A percentile compares a stretch with the other conserved stretches of the same genome.
Evolutionary conservation across 2,797 vertebrate species (phyloP).

Genomic region (Helicolenus hilgendorfi): DNA sequence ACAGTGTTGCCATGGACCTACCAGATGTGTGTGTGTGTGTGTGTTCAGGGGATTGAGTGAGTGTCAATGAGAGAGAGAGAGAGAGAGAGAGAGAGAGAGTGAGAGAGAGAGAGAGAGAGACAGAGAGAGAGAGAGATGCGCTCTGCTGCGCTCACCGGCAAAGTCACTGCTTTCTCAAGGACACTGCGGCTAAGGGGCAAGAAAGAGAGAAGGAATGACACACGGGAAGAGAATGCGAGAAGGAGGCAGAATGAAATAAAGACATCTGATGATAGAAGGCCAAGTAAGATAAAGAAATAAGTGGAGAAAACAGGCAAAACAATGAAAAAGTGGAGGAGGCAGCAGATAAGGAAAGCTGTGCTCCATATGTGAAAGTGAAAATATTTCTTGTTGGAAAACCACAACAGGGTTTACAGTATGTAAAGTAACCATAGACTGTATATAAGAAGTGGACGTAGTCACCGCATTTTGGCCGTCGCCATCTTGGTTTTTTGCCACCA

Average conservation of each 20-base stretch:
- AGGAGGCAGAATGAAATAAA: neutral
- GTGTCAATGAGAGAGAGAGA: neutral
- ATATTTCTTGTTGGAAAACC: neutral
- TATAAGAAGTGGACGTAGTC: too few species aligned
- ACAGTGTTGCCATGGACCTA: slow-evolving; percentile 49
- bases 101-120: slow-evolving; percentile 6
- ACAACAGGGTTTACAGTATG: neutral
- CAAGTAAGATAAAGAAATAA: neutral
- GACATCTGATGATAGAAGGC: neutral
- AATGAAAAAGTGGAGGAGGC: neutral
- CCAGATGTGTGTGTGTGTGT: neutral
- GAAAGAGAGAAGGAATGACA: slow-evolving; percentile 61
- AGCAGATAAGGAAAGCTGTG: neutral
- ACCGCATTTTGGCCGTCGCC: too few species aligned
- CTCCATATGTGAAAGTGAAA: neutral
- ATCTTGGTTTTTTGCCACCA: too few species aligned
- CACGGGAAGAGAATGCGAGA: slow-evolving; percentile 16
- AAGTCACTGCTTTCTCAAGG: slow-evolving; percentile 91
- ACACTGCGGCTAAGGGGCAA: slow-evolving; percentile 89
- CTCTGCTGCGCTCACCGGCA: slow-evolving; percentile 78
- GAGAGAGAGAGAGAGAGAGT: neutral
- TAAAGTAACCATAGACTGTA: neutral
- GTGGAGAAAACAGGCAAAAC: neutral
- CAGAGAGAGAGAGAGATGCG: slow-evolving; percentile 57
- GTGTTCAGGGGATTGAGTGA: slow-evolving; percentile 1